Base-by-base conservation (phyloP, 2,888 invertebrate species). In the Xestia ashworthii region DNA sequence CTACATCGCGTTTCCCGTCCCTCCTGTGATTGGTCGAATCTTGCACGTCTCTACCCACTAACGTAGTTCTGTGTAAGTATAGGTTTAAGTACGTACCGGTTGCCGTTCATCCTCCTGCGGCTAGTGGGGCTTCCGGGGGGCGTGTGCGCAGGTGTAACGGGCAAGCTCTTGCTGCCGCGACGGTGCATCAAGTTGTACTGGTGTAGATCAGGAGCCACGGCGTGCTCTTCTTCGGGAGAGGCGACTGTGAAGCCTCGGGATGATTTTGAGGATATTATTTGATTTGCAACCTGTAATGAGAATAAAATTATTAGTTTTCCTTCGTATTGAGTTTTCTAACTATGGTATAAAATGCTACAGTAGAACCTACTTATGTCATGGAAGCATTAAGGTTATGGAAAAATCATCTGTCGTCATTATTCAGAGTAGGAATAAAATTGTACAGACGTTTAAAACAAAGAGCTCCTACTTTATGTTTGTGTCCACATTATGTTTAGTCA, bases 101-200 rank as follows among this genome's bases (percentile, higher is more conserved):
- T 98, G 71, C 94, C 93, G 69, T 97, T 95, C 85, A 97, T 95
- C 91, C 97, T 97, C 80, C 97, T 96, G n/a, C 97, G 96, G 65
- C 94, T 92, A 25, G 95, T 96, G 0, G 98, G 98, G 67, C 97
- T 98, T 44, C 94, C 92, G 25, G 93, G 94, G 0, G 98, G 98
- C 22, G 98, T 97, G 76, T 97, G 95, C 5, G 97, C 92, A 0
- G 98, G 98, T 1, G 98, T 97, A 0, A 97, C 97, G 0, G 98
- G 98, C 81, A 98, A 93, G 38, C 98, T 98, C 93, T 97, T 97
- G 92, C 98, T 98, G 81, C 98, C 98, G 81, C 98, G 97, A 3
- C 98, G 95, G 75, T 94, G 90, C 81, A 88, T 81, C 86, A 93
- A 87, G 88, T 92, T 85, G 93, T 94, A 96, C 62, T 89, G 89